These are phyloP conservation scores for Dromaius novaehollandiae DNA, from an alignment of 2,113 vertebrate genomes.

Conservation along the genomic window DNA sequence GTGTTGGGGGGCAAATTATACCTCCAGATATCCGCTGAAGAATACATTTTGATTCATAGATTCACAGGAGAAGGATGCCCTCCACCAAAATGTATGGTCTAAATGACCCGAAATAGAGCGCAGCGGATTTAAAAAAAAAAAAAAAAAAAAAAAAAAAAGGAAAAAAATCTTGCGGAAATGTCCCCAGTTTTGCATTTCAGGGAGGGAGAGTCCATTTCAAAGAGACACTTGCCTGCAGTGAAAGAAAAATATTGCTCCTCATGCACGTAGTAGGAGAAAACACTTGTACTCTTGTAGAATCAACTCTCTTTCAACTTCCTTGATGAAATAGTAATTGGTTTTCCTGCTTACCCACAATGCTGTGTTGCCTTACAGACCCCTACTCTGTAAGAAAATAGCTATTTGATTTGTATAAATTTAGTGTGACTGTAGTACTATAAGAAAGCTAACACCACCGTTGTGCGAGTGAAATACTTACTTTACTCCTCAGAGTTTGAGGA, in stretches of 20 bases:
- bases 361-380: background rate
- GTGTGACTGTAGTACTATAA: background rate
- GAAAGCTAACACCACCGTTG: background rate
- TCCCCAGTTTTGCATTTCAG: background rate
- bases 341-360: slow-evolving; percentile 34
- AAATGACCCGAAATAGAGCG: background rate
- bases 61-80: slow-evolving; percentile 28
- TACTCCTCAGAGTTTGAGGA: slow-evolving; percentile 51
- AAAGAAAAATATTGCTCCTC: background rate
- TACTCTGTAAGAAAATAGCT: slow-evolving; percentile 1
- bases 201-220: background rate
- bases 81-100: slow-evolving; percentile 24
- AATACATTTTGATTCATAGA: slow-evolving; percentile 19
- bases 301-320: background rate
- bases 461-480: slow-evolving; percentile 41
- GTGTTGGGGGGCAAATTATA: slow-evolving; percentile 3
- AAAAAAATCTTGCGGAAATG: slow-evolving; percentile 18
- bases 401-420: background rate
- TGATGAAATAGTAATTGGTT: slow-evolving; percentile 8
- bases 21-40: slow-evolving; percentile 6
- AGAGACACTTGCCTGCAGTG: background rate
- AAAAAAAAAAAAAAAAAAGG: background rate
- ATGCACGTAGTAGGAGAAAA: background rate
- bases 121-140: background rate
- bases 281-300: background rate